Percentiles rank a stretch among this genome's conserved stretches.
Conservation (phyloP, 1,140 invertebrate genomes). For the Oppia nitens region DNA sequence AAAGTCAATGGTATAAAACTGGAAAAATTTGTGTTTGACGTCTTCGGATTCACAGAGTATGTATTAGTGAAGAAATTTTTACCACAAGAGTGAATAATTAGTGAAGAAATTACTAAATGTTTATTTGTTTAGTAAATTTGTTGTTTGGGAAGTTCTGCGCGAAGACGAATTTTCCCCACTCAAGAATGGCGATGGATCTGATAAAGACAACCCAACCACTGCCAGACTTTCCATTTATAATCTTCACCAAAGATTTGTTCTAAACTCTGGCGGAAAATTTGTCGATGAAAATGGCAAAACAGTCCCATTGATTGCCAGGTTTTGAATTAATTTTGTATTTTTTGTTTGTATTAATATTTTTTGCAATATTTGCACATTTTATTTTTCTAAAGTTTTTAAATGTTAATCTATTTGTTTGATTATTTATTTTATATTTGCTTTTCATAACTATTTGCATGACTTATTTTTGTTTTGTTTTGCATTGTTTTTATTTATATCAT, state of each 20-base stretch:
- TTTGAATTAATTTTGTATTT: constrained; percentile 9
- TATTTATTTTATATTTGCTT: neutral
- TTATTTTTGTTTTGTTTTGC: constrained; percentile 15
- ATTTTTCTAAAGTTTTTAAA: neutral
- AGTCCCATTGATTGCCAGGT: constrained; percentile 36
- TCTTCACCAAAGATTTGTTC: constrained; percentile 59
- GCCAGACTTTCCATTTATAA: constrained; percentile 55
- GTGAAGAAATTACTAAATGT: neutral
- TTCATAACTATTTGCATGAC: constrained; percentile 3
- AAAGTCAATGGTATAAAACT: constrained; percentile 92
- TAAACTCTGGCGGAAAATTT: constrained; percentile 58
- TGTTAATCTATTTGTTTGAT: neutral
- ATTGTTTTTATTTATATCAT: constrained; percentile 15
- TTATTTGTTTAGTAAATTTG: constrained; percentile 46
- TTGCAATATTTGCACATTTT: neutral
- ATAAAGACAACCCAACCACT: constrained; percentile 78
- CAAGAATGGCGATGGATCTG: constrained; percentile 73
- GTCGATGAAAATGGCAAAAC: constrained; percentile 32
- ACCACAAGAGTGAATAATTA: neutral
- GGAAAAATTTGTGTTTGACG: constrained; percentile 98
- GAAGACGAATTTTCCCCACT: constrained; percentile 91
- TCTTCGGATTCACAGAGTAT: constrained; percentile 73
- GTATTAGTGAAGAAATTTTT: constrained; percentile 19
- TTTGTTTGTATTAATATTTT: neutral
- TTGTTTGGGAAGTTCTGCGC: constrained; percentile 77